A percentile compares a stretch with the other conserved stretches of the same genome.
Evolutionary conservation across 2,797 vertebrate genomes (phyloP).

Genomic region (Gouania willdenowi): DNA sequence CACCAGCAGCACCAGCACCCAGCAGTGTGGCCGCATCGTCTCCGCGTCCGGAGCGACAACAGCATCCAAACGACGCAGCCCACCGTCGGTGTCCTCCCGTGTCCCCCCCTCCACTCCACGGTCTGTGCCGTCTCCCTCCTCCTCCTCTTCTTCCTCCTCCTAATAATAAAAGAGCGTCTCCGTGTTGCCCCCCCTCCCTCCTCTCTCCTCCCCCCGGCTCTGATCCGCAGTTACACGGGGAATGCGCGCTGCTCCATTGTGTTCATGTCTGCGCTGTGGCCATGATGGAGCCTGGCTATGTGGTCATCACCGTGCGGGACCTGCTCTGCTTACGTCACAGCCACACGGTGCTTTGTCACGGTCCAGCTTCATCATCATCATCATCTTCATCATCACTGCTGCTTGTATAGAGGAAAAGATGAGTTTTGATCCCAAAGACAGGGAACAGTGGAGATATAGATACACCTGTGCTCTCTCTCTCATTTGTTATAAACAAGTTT

Average conservation of each 20-base stretch:
- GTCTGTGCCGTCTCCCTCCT: constrained; percentile 53
- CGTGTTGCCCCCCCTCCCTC: constrained; percentile 21
- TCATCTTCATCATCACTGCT: too few species aligned
- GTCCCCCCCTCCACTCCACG: constrained; percentile 53
- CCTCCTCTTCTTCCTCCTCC: constrained; percentile 44
- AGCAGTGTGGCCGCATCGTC: constrained; percentile 80
- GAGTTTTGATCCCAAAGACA: too few species aligned
- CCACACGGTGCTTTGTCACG: constrained; percentile 61
- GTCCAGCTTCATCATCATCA: constrained; percentile 40
- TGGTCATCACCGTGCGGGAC: too few species aligned
- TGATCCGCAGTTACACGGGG: constrained; percentile 76
- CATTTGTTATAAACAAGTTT: too few species aligned
- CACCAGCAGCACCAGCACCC: constrained; percentile 76
- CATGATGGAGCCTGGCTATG: too few species aligned
- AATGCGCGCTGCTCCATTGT: constrained; percentile 69
- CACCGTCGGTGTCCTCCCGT: constrained; percentile 54
- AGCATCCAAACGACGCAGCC: constrained; percentile 75
- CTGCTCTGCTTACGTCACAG: constrained; percentile 70
- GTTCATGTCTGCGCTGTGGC: too few species aligned
- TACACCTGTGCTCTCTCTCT: too few species aligned
- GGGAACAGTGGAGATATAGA: too few species aligned
- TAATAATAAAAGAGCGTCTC: constrained; percentile 69
- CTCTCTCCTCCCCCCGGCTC: constrained; percentile 25
- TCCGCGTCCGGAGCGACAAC: constrained; percentile 63
- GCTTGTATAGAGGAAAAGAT: too few species aligned